Evolutionary conservation across 1,140 invertebrate species (phyloP), one percentile per base, ranked within the genome.

Genomic region (Aphelenchoides fujianensis): DNA sequence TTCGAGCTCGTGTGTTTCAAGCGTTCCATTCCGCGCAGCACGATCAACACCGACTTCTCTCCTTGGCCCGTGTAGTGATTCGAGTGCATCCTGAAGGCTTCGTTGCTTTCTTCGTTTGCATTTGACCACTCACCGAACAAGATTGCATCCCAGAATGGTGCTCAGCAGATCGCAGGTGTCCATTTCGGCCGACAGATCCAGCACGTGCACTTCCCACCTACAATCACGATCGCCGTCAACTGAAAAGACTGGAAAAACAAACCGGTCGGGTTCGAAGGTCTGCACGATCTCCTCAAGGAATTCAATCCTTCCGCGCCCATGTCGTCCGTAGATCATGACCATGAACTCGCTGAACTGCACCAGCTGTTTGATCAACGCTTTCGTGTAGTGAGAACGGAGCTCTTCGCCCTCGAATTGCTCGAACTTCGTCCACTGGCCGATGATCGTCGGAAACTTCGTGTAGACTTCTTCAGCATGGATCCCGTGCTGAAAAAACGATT

Each of bases 41-140:
- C 53, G 19, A 74, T 77, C 31, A 74, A 55, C 28, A 74, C 68
- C 2, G 27, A 59, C 35, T 74, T 74, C 16, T 79, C 74, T 59
- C 41, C 63, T 9, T 69, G 41, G n/a, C 66, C 68, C 3, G 73
- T 71, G 37, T 77, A 74, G 19, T 72, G 70, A 72, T 72, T 70
- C n/a, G 37, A 30, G 19, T 55, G 28, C 3, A 72, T 23, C 72
- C 67, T 69, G 16, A 1, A 69, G 2, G 19, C 19, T 66, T n/a
- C n/a, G n/a, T n/a, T n/a, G n/a, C n/a, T n/a, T n/a, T n/a, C n/a
- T n/a, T n/a, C n/a, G n/a, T n/a, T n/a, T n/a, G n/a, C n/a, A n/a
- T n/a, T n/a, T n/a, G n/a, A n/a, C n/a, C n/a, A n/a, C 71, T 72
- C 16, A 71, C 71, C 73, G 12, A 28, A 78, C 57, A 34, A 75